Conservation (phyloP, 2,888 invertebrate species). For the Lobophora halterata region DNA sequence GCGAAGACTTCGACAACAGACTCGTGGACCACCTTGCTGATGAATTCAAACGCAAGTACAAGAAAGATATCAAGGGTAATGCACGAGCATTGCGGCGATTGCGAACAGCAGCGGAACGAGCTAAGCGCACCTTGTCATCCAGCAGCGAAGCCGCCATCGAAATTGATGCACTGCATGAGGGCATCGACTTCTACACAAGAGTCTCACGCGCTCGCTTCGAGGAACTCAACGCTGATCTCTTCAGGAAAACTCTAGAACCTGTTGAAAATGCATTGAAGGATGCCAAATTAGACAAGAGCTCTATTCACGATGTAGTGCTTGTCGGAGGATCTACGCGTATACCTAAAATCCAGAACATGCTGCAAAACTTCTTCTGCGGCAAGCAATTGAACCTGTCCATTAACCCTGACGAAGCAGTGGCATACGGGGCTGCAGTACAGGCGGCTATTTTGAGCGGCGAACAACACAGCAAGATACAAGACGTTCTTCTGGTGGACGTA, state of each 20-base stretch:
- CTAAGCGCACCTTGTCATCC: slow-evolving; percentile 88
- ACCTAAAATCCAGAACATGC: slow-evolving; percentile 87
- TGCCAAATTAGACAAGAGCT: slow-evolving; percentile 88
- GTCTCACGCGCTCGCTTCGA: slow-evolving; percentile 88
- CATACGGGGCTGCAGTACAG: slow-evolving; percentile 88
- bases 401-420: slow-evolving; percentile 91
- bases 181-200: slow-evolving; percentile 85
- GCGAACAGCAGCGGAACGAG: slow-evolving; percentile 88
- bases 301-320: slow-evolving; percentile 89
- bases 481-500: slow-evolving; percentile 81
- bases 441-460: slow-evolving; percentile 87
- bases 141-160: slow-evolving; percentile 88
- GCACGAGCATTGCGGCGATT: slow-evolving; percentile 85
- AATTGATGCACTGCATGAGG: slow-evolving; percentile 87
- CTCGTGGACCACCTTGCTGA: slow-evolving; percentile 84
- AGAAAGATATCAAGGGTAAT: slow-evolving; percentile 84
- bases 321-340: slow-evolving; percentile 92
- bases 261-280: slow-evolving; percentile 89
- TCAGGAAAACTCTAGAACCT: slow-evolving; percentile 86
- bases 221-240: slow-evolving; percentile 86
- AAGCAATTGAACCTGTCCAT: slow-evolving; percentile 87
- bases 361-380: slow-evolving; percentile 88
- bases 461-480: slow-evolving; percentile 88
- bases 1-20: slow-evolving; percentile 85
- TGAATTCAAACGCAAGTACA: slow-evolving; percentile 86